These are phyloP conservation scores for Chrysomela aeneicollis DNA, from an alignment of 2,888 invertebrate genomes.

Conservation along the genomic window DNA sequence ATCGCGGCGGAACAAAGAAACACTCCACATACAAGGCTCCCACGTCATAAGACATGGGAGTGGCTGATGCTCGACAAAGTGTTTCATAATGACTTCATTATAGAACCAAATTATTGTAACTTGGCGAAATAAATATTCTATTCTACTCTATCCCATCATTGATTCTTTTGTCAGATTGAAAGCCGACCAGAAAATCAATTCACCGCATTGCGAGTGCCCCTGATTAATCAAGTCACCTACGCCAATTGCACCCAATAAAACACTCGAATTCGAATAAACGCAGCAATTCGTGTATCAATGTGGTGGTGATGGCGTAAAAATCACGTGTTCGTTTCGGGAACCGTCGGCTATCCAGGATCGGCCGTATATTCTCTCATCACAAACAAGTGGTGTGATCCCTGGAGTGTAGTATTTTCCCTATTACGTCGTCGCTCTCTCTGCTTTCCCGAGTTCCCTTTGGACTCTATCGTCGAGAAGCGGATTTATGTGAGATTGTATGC, in stretches of 20 bases:
- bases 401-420: constrained; percentile 42
- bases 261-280: constrained; percentile 20
- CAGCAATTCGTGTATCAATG: constrained; percentile 29
- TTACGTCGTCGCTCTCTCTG: constrained; percentile 43
- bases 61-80: too few species aligned
- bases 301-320: constrained; percentile 28
- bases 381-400: constrained; percentile 41
- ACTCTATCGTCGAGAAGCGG: constrained; percentile 8
- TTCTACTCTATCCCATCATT: too few species aligned
- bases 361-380: constrained; percentile 41
- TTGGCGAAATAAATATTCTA: too few species aligned
- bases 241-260: constrained; percentile 21
- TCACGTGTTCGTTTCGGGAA: constrained; percentile 28
- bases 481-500: constrained; percentile 37
- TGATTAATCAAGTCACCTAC: not conserved
- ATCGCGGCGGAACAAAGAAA: too few species aligned
- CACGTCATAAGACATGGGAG: too few species aligned
- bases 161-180: not conserved
- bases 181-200: not conserved
- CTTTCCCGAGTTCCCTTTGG: constrained; percentile 28
- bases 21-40: too few species aligned
- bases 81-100: too few species aligned
- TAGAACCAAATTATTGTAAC: too few species aligned
- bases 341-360: constrained; percentile 33
- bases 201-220: not conserved